phyloP scores from a whole-genome alignment of 2,888 invertebrate species.

The Mesopsocus fuscifrons region DNA sequence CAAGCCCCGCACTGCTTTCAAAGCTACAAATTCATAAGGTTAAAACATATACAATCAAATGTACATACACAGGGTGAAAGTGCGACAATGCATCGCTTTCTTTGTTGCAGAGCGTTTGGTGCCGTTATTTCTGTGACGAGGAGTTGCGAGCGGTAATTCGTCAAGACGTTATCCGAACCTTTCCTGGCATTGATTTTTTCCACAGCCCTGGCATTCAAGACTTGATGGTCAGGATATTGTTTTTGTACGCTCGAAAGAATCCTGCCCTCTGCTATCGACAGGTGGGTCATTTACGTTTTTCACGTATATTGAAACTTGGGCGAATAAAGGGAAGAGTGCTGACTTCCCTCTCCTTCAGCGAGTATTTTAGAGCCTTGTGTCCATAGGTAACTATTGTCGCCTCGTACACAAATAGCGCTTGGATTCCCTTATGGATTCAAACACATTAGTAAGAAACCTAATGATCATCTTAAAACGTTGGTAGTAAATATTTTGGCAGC shows the following conservation, averaged over 20 bases:
- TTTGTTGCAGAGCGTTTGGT: conserved; percentile 56
- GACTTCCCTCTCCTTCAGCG: too few relatives aligned
- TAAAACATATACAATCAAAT: not conserved
- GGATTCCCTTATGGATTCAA: too few relatives aligned
- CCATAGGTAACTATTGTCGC: too few relatives aligned
- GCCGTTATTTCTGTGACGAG: conserved; percentile 64
- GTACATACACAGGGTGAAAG: too few relatives aligned
- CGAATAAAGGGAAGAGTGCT: not conserved
- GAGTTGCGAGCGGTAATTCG: conserved; percentile 53
- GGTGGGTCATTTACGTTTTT: conserved; percentile 21
- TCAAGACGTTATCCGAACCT: conserved; percentile 67
- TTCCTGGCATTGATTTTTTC: conserved; percentile 65
- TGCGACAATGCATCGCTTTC: conserved; percentile 5
- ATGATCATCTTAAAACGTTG: too few relatives aligned
- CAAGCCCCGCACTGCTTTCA: conserved; percentile 4
- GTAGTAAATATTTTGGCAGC: too few relatives aligned
- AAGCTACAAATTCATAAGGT: conserved; percentile 5
- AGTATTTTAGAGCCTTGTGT: too few relatives aligned
- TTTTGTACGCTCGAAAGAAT: conserved; percentile 39
- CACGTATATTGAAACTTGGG: not conserved
- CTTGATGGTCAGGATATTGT: conserved; percentile 43
- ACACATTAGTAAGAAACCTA: too few relatives aligned
- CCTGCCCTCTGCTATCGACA: conserved; percentile 54
- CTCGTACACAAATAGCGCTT: too few relatives aligned
- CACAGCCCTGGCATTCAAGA: conserved; percentile 45